Evolutionary conservation across 2,113 vertebrate species (phyloP), one percentile per base, ranked within the genome.

Genomic region (Myrmophylax atrothorax): DNA sequence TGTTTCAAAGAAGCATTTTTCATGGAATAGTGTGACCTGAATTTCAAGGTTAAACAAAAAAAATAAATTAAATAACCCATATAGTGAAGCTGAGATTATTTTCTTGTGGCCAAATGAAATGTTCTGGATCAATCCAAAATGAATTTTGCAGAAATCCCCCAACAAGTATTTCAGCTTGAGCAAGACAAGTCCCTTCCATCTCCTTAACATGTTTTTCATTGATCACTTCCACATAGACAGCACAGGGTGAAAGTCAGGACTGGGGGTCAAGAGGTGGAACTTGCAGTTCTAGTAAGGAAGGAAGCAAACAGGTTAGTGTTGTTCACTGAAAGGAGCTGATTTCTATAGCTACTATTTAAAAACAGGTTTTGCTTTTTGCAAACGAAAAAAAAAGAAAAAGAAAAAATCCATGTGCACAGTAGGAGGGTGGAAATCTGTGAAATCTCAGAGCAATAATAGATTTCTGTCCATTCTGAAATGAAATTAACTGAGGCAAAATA

Each of bases 51-150:
- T 90, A 91, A 93, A 70, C 14, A 67, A 55, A 67, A 47, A 64
- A 53, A 29, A 40, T 13, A 66, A 74, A 70, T 62, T 60, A 90
- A 96, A 81, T 47, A 81, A 95, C 92, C 95, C 28, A 18, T 84
- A 52, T 14, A 77, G 80, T 56, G 47, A 81, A 78, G 68, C 18
- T 38, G 77, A 68, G 22, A 86, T 86, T 83, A 53, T 92, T 92
- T 95, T 92, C 52, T 96, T 89, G 87, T 72, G 44, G 52, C 81
- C 89, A 81, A 84, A 93, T 89, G 60, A 95, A 95, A 94, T 87
- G 80, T 68, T 85, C 80, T 84, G 60, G 84, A 94, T 96, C 95
- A 94, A 97, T 97, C 56, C 69, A 95, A 96, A 97, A 64, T 49
- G 26, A 92, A 70, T 97, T 96, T 86, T 78, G 26, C 47, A 92